A percentile compares a stretch with the other conserved stretches of the same genome.
These are phyloP conservation scores for Cenopis cana DNA, from an alignment of 2,888 invertebrate genomes.

Conservation along the genomic window DNA sequence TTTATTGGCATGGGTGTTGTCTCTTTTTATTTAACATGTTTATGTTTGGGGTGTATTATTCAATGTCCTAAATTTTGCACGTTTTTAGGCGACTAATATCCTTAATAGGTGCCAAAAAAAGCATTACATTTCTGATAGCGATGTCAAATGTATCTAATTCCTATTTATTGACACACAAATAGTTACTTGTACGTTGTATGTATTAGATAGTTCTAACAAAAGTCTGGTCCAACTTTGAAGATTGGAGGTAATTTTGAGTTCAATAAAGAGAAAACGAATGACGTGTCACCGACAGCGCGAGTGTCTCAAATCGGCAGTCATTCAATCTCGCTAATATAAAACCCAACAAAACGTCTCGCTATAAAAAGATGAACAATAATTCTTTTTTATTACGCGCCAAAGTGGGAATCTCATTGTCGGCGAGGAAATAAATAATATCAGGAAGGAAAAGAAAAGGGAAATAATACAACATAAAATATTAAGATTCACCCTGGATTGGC, in stretches of 20 bases:
- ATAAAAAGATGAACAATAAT: slow-evolving; percentile 85
- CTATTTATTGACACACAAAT: neutral
- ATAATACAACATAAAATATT: slow-evolving; percentile 85
- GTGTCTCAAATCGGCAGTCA: slow-evolving; percentile 63
- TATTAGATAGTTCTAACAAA: neutral
- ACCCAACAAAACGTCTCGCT: slow-evolving; percentile 77
- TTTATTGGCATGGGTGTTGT: slow-evolving; percentile 9
- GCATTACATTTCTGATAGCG: neutral
- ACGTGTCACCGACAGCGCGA: slow-evolving; percentile 44
- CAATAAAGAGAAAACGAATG: slow-evolving; percentile 34
- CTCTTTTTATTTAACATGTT: neutral
- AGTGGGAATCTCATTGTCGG: slow-evolving; percentile 85
- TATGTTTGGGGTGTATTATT: neutral
- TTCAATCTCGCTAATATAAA: slow-evolving; percentile 77
- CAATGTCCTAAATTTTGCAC: neutral
- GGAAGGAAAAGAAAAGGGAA: slow-evolving; percentile 82
- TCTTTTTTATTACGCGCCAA: slow-evolving; percentile 84
- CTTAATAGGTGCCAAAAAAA: neutral
- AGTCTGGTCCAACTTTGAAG: neutral
- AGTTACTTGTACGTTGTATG: neutral
- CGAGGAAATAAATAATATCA: slow-evolving; percentile 83
- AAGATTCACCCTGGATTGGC: slow-evolving; percentile 84
- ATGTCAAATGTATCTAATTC: neutral
- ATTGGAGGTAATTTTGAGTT: neutral
- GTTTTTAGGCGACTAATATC: neutral